Evolutionary conservation across 1,140 invertebrate genomes (phyloP), one percentile per base, ranked within the genome.

Genomic region (Brachionus koreanus): DNA sequence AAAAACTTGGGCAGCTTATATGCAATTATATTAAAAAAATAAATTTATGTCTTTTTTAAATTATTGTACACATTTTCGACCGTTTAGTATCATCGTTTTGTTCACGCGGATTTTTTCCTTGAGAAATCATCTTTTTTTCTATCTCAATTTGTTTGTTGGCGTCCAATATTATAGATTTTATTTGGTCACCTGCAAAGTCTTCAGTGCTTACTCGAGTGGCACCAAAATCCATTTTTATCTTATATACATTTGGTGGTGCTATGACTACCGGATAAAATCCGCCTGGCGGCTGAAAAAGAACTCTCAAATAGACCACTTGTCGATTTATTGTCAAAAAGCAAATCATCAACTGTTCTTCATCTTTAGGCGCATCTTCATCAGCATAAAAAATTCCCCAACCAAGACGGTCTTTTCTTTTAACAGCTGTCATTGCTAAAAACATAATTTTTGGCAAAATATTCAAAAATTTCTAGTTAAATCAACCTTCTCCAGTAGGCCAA

Each of bases 321-420:
- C 86, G 83, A 83, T 87, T 86, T 33, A 87, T 85, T 10, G 86
- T 86, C 23, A 87, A 84, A 83, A 87, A 87, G 57, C 86, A 86
- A 25, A 87, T 85, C 39, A 87, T 85, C 7, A 87, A 83, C 46
- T 86, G 85, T 65, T 87, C 86, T 49, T 86, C 85, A 52, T 83
- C n/a, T 83, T 83, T 57, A 25, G 13, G 57, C 74, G 42, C 65
- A 75, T 72, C 72, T 7, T 85, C 83, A 49, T 85, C 83, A 61
- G 85, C 75, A 74, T 84, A 86, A 39, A 86, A 76, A 57, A 86
- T 35, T 16, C 86, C 86, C 86, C 86, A 86, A 13, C 86, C 86
- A 19, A 86, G 77, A n/a, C 83, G 46, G 81, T 85, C 85, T 37
- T 84, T 85, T 79, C 84, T 84, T n/a, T 82, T 82, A 6, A 82